Percentiles rank a stretch among this genome's conserved stretches.
Conservation (phyloP, 2,888 invertebrate genomes). For the Troilus luridus region DNA sequence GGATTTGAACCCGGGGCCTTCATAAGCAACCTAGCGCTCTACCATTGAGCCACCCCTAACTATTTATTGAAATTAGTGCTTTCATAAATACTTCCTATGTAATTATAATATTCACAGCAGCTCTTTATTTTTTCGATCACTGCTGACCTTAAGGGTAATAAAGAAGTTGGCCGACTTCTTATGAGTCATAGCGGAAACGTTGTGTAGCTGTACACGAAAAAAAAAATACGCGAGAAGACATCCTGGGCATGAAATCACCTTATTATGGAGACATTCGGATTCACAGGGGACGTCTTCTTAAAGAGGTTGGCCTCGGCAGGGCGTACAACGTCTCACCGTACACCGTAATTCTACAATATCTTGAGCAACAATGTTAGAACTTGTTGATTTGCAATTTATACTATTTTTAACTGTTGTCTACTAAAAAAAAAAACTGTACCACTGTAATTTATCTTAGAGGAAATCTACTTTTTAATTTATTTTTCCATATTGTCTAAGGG, state of each 20-base stretch:
- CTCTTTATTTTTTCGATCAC: not conserved
- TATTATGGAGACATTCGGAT: not conserved
- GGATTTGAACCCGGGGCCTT: too few relatives aligned
- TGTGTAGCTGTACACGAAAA: not conserved
- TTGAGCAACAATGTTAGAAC: too few relatives aligned
- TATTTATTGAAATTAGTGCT: too few relatives aligned
- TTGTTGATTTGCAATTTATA: too few relatives aligned
- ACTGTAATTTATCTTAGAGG: too few relatives aligned
- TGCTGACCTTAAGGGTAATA: slow-evolving; percentile 10
- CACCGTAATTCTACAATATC: not conserved
- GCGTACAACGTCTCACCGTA: not conserved
- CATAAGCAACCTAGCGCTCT: too few relatives aligned
- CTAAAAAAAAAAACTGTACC: too few relatives aligned
- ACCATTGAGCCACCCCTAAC: too few relatives aligned
- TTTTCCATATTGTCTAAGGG: too few relatives aligned
- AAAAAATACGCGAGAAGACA: not conserved
- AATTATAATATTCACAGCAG: not conserved
- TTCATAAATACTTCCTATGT: not conserved
- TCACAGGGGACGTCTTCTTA: not conserved
- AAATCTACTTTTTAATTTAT: too few relatives aligned
- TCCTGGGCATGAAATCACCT: not conserved
- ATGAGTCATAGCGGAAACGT: slow-evolving; percentile 16
- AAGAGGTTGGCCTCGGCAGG: not conserved
- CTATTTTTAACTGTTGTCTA: too few relatives aligned
- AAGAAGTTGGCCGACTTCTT: not conserved